These are phyloP conservation scores for Loriculus beryllinus DNA, from an alignment of 2,797 vertebrate species.

Conservation along the genomic window DNA sequence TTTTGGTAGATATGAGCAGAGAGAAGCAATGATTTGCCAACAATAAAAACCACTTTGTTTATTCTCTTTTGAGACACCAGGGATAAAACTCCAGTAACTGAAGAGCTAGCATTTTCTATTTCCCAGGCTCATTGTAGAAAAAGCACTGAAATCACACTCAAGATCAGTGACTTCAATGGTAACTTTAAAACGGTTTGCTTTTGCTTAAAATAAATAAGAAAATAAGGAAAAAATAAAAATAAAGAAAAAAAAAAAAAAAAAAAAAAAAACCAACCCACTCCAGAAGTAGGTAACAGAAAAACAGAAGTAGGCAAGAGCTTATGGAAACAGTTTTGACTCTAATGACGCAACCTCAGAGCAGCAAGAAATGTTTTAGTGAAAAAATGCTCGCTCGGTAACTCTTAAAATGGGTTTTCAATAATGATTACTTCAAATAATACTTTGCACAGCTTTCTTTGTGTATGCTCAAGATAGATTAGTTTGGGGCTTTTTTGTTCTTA, in stretches of 20 bases:
- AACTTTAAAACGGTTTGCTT: background rate
- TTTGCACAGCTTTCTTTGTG: background rate
- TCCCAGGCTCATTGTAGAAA: background rate
- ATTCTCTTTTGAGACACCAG: background rate
- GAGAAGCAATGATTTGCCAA: background rate
- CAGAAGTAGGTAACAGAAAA: background rate
- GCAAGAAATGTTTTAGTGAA: background rate
- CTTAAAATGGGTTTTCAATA: background rate
- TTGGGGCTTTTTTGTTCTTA: background rate
- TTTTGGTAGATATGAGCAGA: background rate
- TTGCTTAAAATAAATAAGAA: background rate
- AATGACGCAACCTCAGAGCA: background rate
- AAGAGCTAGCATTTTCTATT: background rate
- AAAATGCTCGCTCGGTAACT: background rate
- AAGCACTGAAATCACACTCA: background rate
- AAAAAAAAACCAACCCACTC: too few species aligned
- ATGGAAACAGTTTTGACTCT: background rate
- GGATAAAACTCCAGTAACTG: background rate
- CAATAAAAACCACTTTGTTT: background rate
- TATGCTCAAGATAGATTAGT: background rate
- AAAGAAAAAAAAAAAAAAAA: too few species aligned
- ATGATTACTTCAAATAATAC: background rate
- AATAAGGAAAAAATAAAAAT: too few species aligned
- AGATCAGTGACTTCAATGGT: background rate
- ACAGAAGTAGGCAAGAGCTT: background rate